These are phyloP conservation scores for Pemphredon lugubris DNA, from an alignment of 2,888 invertebrate species.

Conservation along the genomic window DNA sequence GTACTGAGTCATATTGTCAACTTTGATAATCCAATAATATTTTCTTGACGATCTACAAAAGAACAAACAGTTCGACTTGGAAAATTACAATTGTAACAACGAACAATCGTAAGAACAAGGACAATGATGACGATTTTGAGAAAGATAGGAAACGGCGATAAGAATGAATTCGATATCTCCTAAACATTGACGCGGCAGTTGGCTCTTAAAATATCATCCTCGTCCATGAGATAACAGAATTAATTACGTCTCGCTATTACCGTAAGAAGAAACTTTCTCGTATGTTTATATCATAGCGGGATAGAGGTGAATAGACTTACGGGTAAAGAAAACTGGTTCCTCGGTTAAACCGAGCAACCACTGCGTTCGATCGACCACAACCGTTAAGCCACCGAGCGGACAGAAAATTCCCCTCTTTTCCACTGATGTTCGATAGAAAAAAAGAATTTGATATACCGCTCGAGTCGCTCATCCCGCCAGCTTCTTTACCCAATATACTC, in stretches of 20 bases:
- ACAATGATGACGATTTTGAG: too few relatives aligned
- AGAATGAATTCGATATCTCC: too few relatives aligned
- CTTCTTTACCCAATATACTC: background rate
- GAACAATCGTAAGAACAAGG: too few relatives aligned
- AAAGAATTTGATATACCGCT: constrained; percentile 9
- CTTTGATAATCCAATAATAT: too few relatives aligned
- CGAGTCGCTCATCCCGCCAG: constrained; percentile 2
- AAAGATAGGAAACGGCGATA: too few relatives aligned
- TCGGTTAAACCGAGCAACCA: constrained; percentile 42
- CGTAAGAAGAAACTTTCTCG: constrained; percentile 35
- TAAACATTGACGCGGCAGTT: too few relatives aligned
- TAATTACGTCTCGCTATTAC: constrained; percentile 1
- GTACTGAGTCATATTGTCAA: too few relatives aligned
- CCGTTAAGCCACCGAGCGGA: constrained; percentile 45
- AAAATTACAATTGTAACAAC: too few relatives aligned
- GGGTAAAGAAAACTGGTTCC: constrained; percentile 51
- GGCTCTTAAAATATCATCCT: too few relatives aligned
- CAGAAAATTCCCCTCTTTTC: constrained; percentile 38
- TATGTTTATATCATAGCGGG: constrained; percentile 9
- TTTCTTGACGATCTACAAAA: too few relatives aligned
- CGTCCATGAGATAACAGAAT: too few relatives aligned
- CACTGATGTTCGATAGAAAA: background rate
- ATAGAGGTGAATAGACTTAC: constrained; percentile 22
- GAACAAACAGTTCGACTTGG: too few relatives aligned
- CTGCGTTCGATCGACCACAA: constrained; percentile 42